These are phyloP conservation scores for Malurus melanocephalus DNA, from an alignment of 2,113 vertebrate genomes.

Conservation along the genomic window DNA sequence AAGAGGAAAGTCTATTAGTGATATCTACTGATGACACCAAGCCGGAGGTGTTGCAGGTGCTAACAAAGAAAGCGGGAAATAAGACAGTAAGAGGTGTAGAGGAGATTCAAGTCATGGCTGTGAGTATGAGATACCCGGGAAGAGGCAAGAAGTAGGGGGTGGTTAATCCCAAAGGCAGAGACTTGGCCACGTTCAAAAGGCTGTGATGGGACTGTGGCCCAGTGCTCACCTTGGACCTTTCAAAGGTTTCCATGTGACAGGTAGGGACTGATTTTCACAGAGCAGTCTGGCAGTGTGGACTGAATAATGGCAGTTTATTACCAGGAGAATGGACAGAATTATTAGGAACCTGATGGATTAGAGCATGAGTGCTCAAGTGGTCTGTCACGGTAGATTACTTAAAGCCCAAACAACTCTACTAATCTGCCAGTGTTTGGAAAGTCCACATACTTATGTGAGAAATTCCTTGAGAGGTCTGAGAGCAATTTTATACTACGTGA, in stretches of 20 bases:
- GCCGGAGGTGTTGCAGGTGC: not conserved
- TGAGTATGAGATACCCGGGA: not conserved
- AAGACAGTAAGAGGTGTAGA: not conserved
- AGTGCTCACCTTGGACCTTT: not conserved
- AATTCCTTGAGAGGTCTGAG: not conserved
- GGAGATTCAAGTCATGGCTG: not conserved
- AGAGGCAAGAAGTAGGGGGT: not conserved
- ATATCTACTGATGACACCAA: not conserved
- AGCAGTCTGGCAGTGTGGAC: not conserved
- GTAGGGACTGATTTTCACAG: not conserved
- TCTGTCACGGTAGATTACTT: not conserved
- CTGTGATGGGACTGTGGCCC: not conserved
- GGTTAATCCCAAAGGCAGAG: not conserved
- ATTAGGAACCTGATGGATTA: not conserved
- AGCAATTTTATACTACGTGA: accelerated
- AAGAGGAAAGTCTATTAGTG: conserved; percentile 24
- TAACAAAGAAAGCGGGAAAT: not conserved
- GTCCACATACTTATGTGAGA: not conserved
- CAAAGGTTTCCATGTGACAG: not conserved
- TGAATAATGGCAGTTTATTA: not conserved
- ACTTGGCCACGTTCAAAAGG: not conserved
- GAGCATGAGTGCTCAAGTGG: not conserved
- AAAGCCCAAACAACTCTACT: not conserved
- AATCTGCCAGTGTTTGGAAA: not conserved
- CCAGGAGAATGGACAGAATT: not conserved